A percentile compares a stretch with the other conserved stretches of the same genome.
These are phyloP conservation scores for Onychostruthus taczanowskii DNA, from an alignment of 2,113 vertebrate species.

Conservation along the genomic window DNA sequence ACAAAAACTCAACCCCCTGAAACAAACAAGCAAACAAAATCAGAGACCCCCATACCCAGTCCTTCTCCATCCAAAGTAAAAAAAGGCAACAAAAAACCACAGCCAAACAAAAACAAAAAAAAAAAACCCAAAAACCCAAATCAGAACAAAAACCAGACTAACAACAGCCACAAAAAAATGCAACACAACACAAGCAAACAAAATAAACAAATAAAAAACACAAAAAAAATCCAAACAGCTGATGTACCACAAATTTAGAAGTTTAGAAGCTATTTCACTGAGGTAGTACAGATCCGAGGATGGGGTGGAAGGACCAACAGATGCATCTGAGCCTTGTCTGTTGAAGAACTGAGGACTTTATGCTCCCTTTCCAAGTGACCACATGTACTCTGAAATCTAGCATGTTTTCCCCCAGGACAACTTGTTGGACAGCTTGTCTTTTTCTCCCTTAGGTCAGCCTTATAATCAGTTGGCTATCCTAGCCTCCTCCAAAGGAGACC, in stretches of 20 bases:
- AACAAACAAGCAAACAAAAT: not conserved
- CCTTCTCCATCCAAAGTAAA: not conserved
- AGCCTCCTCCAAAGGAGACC: constrained; percentile 98
- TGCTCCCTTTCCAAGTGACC: not conserved
- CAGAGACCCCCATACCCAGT: not conserved
- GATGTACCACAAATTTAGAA: not conserved
- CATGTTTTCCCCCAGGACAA: not conserved
- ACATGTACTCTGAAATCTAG: not conserved
- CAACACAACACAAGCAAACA: not conserved
- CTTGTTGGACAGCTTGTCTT: not conserved
- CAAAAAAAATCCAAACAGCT: not conserved
- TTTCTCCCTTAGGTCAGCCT: constrained; percentile 86
- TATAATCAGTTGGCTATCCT: constrained; percentile 99
- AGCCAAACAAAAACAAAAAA: not conserved
- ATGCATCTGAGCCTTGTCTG: not conserved
- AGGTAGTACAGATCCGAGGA: not conserved
- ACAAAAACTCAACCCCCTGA: not conserved
- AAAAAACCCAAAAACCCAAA: not conserved
- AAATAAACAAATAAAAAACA: not conserved
- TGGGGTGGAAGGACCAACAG: not conserved
- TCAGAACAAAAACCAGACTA: no score
- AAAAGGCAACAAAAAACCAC: not conserved
- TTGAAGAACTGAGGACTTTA: not conserved
- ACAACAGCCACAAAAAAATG: not conserved
- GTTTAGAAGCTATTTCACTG: not conserved